Evolutionary conservation across 2,797 vertebrate species (phyloP).

Genomic region (Labeo calbasu): DNA sequence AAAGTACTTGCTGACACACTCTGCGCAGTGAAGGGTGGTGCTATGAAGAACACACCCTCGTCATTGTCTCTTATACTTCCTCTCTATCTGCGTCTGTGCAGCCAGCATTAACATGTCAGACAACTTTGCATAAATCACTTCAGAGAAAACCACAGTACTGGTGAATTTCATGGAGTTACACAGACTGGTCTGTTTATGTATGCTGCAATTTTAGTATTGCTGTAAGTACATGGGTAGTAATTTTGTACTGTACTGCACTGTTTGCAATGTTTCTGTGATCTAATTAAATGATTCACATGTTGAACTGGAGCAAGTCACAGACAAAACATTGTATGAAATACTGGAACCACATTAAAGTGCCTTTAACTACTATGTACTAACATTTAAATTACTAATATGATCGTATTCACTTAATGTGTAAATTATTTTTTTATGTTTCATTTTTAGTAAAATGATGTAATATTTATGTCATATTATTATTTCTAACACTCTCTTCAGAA

Average conservation of each 20-base stretch:
- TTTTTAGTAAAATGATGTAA: neutral
- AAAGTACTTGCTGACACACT: constrained; percentile 47
- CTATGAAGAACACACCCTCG: constrained; percentile 49
- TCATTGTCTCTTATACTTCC: constrained; percentile 42
- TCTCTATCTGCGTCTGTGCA: constrained; percentile 7
- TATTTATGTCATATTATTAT: too few relatives aligned
- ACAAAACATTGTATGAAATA: neutral
- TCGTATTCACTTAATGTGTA: neutral
- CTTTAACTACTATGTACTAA: neutral
- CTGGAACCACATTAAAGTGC: neutral
- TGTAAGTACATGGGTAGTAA: neutral
- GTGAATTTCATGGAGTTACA: neutral
- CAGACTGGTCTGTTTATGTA: neutral
- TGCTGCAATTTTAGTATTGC: neutral
- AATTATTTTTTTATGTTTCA: neutral
- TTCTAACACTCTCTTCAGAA: too few relatives aligned
- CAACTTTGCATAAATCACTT: constrained; percentile 27
- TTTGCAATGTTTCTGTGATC: neutral
- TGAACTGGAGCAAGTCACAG: neutral
- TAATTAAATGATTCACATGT: neutral
- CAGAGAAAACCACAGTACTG: constrained; percentile 3
- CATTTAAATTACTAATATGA: neutral
- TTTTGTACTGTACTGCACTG: neutral
- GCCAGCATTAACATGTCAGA: constrained; percentile 17
- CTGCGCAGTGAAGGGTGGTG: constrained; percentile 56